These are phyloP conservation scores for Aegithalos caudatus DNA, from an alignment of 2,113 vertebrate species.

Conservation along the genomic window DNA sequence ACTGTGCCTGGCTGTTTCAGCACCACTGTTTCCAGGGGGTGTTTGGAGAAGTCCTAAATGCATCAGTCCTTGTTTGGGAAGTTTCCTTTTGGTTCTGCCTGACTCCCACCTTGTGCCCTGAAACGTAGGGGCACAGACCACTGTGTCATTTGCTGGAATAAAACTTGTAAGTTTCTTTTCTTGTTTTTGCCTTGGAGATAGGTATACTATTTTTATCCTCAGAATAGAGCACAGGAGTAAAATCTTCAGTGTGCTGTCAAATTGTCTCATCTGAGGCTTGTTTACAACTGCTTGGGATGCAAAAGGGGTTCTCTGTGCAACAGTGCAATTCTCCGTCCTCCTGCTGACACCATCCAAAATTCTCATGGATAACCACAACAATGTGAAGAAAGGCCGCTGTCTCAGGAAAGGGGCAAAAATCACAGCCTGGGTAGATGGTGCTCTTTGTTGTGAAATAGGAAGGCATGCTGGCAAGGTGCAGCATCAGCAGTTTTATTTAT, in stretches of 20 bases:
- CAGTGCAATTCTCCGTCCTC: neutral
- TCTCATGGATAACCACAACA: rapidly evolving
- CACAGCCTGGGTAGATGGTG: neutral
- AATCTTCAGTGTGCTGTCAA: neutral
- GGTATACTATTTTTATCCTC: neutral
- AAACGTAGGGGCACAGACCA: neutral
- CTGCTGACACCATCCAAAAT: neutral
- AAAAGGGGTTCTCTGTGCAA: neutral
- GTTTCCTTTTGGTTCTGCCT: neutral
- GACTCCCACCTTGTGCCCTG: neutral
- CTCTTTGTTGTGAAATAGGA: neutral
- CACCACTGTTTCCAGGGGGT: neutral
- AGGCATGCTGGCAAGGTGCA: neutral
- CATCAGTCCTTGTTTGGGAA: neutral
- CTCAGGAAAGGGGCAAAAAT: neutral
- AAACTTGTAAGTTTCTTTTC: neutral
- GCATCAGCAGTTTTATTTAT: neutral
- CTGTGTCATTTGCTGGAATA: neutral
- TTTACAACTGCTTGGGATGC: neutral
- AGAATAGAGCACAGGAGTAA: neutral
- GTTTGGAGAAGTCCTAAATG: neutral
- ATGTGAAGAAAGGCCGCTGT: neutral
- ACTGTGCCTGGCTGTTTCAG: neutral
- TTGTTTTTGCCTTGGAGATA: constrained; percentile 2
- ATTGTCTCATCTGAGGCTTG: neutral